Evolutionary conservation across 1,140 invertebrate genomes (phyloP).

Genomic region (Adelges cooleyi): DNA sequence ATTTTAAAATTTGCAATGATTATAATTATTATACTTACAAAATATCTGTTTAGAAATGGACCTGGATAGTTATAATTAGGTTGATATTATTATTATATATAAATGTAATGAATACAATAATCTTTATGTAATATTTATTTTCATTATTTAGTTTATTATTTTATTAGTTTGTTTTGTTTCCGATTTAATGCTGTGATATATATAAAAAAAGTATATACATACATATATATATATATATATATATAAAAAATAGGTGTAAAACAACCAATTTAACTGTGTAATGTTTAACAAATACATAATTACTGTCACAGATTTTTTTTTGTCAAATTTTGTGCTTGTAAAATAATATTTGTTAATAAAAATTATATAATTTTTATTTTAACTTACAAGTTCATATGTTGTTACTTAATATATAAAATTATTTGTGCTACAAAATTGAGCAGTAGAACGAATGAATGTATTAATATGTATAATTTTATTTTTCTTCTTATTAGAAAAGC

Average conservation of each 20-base stretch:
- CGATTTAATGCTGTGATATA: conserved; percentile 20
- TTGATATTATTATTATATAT: too few relatives aligned
- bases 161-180: conserved; percentile 16
- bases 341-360: background rate
- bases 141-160: too few relatives aligned
- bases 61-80: too few relatives aligned
- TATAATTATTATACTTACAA: too few relatives aligned
- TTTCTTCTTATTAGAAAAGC: background rate
- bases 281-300: background rate
- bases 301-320: background rate
- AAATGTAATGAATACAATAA: too few relatives aligned
- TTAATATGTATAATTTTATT: background rate
- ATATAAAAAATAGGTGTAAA: too few relatives aligned
- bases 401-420: conserved; percentile 1
- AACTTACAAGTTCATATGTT: background rate
- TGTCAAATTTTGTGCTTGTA: conserved; percentile 13
- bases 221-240: conserved; percentile 2
- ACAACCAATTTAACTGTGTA: background rate
- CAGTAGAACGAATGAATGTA: conserved; percentile 5
- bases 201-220: background rate
- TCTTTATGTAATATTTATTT: too few relatives aligned
- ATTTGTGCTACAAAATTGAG: background rate
- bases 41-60: too few relatives aligned
- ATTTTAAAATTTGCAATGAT: too few relatives aligned
- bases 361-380: conserved; percentile 8